A percentile compares a stretch with the other conserved stretches of the same genome.
Conservation (phyloP, 1,140 invertebrate genomes). For the Hylaeus volcanicus region DNA sequence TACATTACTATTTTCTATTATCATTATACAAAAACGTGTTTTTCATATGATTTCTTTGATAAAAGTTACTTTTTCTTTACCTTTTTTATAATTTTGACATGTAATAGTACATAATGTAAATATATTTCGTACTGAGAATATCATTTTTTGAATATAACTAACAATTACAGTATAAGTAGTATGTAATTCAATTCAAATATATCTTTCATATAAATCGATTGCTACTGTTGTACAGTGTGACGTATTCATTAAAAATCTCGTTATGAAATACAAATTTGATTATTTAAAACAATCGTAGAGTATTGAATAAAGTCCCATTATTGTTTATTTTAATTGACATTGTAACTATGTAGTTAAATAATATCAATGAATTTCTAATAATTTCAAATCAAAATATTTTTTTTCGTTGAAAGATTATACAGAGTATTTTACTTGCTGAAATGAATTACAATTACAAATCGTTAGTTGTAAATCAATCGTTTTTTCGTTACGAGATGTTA, state of each 20-base stretch:
- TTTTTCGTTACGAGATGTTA: neutral
- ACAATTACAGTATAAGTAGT: constrained; percentile 16
- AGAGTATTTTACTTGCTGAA: neutral
- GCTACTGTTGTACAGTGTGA: constrained; percentile 19
- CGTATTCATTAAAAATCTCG: constrained; percentile 26
- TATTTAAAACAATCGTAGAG: constrained; percentile 6
- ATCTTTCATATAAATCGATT: constrained; percentile 14
- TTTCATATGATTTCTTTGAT: constrained; percentile 19
- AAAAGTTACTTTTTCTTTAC: neutral
- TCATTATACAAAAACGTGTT: constrained; percentile 19
- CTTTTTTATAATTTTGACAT: constrained; percentile 15
- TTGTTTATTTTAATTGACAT: neutral
- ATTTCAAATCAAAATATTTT: neutral
- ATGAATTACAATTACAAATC: neutral
- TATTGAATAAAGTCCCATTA: neutral
- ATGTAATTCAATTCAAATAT: constrained; percentile 23
- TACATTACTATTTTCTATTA: constrained; percentile 61
- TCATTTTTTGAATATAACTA: neutral
- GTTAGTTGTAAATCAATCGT: neutral
- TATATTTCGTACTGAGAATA: neutral
- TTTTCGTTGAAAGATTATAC: neutral
- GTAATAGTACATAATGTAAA: constrained; percentile 5
- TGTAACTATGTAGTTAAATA: neutral
- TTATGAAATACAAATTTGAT: neutral
- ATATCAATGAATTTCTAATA: no score